Base-by-base conservation (phyloP, 35 echinoderm and acorn worm species). In the Lytechinus variegatus region DNA sequence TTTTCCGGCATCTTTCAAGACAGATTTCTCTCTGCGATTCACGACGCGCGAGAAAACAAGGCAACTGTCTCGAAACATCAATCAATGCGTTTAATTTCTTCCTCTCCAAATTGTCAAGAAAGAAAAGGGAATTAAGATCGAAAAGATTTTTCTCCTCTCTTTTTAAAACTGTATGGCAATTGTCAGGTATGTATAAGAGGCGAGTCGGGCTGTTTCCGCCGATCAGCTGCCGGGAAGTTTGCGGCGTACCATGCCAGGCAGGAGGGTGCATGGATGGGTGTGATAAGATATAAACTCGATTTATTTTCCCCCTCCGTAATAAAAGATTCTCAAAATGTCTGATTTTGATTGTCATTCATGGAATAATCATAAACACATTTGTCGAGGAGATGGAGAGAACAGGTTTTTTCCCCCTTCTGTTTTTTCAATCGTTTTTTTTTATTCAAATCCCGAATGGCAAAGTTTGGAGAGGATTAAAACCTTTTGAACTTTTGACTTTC, bases 151-250 rank as follows among this genome's bases (percentile, higher is more conserved):
- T 79, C 14, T 79, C 66, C n/a, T 58, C n/a, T 79, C 14, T 44
- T 44, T 79, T 21, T 79, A 7, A 16, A 16, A 24, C 66, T 24
- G 66, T 7, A 79, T n/a, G 66, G 66, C 66, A 79, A 90, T 90
- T 90, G 88, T 90, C 52, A 44, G 88, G 88, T 90, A 90, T 44
- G 10, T 44, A 29, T 2, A 28, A 90, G 27, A 21, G 27, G 88
- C 12, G 88, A 44, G 29, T 14, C 33, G 88, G 88, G 88, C 88
- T 90, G 88, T 54, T 90, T 90, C 88, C 88, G 88, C 88, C 52
- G 14, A 52, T 90, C 88, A 44, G 52, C 28, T 44, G 88, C 16
- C 28, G 88, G 88, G 88, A 90, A 90, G 16, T 51, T 90, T 90
- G 88, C 52, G 88, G 88, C 88, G 10, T 90, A 79, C 66, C 66